phyloP scores from a whole-genome alignment of 2,888 invertebrate genomes.

The Trachelus iudaicus region DNA sequence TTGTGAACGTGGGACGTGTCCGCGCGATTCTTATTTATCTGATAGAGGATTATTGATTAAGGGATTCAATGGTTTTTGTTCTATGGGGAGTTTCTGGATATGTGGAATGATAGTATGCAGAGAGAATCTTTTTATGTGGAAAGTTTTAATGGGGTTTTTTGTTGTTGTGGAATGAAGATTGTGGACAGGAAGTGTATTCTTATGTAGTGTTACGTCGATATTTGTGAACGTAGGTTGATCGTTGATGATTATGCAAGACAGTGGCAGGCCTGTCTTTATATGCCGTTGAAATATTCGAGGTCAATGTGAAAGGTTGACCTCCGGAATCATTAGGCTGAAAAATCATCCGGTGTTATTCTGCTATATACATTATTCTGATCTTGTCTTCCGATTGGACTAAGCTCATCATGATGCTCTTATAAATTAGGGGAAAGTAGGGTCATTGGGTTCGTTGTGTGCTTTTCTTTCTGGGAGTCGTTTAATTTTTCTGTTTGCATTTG shows the following conservation, averaged over 20 bases:
- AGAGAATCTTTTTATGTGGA: neutral
- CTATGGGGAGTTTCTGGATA: neutral
- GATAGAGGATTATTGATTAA: neutral
- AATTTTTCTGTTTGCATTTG: neutral
- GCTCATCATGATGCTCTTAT: slow-evolving; percentile 20
- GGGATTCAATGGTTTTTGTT: neutral
- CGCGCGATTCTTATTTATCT: neutral
- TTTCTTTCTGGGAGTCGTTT: slow-evolving; percentile 15
- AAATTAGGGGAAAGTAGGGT: slow-evolving; percentile 41
- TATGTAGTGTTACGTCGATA: neutral
- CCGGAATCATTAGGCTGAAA: neutral
- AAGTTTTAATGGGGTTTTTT: neutral
- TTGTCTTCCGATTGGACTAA: slow-evolving; percentile 27
- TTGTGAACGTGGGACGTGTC: neutral
- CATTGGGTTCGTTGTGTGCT: slow-evolving; percentile 17
- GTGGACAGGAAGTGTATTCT: neutral
- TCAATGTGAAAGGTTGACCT: slow-evolving; percentile 13
- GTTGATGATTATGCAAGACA: neutral
- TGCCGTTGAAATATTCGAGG: slow-evolving; percentile 1
- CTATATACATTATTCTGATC: slow-evolving; percentile 27
- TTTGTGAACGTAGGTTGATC: neutral
- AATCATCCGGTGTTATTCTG: neutral
- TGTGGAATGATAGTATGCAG: neutral
- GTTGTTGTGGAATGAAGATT: neutral
- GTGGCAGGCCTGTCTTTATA: neutral